Conservation (phyloP, 2,113 vertebrate species). For the Pedionomus torquatus region DNA sequence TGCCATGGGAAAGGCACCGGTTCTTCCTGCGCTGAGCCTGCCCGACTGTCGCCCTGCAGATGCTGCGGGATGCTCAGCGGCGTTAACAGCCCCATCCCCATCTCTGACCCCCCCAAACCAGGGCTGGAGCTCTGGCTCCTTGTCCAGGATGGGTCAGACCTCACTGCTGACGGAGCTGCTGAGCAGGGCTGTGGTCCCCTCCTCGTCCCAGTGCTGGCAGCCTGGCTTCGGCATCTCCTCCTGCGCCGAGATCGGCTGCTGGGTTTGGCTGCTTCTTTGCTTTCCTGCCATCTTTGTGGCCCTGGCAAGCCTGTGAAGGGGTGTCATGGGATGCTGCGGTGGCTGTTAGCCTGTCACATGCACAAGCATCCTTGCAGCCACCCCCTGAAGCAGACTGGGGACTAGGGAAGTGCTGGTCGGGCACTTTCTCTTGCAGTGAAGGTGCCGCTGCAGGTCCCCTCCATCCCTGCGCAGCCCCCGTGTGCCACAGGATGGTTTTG, state of each 20-base stretch:
- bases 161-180: not conserved
- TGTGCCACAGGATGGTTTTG: fast-evolving
- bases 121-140: not conserved
- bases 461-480: fast-evolving
- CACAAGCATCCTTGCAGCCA: not conserved
- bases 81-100: not conserved
- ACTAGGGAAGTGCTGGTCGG: not conserved
- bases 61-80: not conserved
- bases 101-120: not conserved
- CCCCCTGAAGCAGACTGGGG: not conserved
- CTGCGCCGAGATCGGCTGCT: not conserved
- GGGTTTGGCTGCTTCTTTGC: not conserved
- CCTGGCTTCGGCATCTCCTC: not conserved
- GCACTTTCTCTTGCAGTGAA: not conserved
- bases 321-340: fast-evolving
- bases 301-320: fast-evolving
- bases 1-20: fast-evolving
- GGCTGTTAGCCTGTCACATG: fast-evolving
- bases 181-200: not conserved
- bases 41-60: not conserved
- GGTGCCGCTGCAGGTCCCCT: not conserved
- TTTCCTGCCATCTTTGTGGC: fast-evolving
- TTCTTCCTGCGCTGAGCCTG: not conserved
- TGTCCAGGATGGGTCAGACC: not conserved
- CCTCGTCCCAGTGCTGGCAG: not conserved